Evolutionary conservation across 2,888 invertebrate genomes (phyloP).

Genomic region (Hypolimnas misippus): DNA sequence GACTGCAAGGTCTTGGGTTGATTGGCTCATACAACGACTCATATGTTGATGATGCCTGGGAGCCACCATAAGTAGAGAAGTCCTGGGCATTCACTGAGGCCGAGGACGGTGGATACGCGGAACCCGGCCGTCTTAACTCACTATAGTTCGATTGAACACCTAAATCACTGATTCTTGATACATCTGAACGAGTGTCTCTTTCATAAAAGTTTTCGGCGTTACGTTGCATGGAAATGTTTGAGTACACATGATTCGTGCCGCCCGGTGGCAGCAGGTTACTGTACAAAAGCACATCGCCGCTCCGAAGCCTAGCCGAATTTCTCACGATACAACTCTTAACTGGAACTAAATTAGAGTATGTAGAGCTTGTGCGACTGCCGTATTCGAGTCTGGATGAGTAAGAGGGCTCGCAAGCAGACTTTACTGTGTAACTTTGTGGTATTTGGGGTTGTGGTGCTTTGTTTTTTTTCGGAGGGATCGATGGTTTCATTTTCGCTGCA

Average conservation of each 20-base stretch:
- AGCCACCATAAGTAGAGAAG: slow-evolving; percentile 83
- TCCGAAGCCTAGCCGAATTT: slow-evolving; percentile 68
- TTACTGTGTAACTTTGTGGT: slow-evolving; percentile 90
- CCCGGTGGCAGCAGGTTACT: slow-evolving; percentile 78
- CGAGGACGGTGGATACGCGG: slow-evolving; percentile 81
- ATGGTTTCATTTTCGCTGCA: slow-evolving; percentile 75
- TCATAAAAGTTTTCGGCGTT: slow-evolving; percentile 82
- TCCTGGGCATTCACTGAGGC: slow-evolving; percentile 80
- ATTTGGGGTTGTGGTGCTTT: slow-evolving; percentile 84
- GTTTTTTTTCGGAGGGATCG: slow-evolving; percentile 77
- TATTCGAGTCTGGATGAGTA: slow-evolving; percentile 89
- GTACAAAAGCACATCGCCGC: slow-evolving; percentile 76
- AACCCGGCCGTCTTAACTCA: slow-evolving; percentile 84
- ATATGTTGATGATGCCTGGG: slow-evolving; percentile 86
- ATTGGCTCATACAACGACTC: slow-evolving; percentile 87
- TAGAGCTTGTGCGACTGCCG: slow-evolving; percentile 76
- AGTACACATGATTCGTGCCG: slow-evolving; percentile 79
- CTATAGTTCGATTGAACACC: slow-evolving; percentile 86
- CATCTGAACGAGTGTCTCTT: slow-evolving; percentile 70
- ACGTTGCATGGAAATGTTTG: slow-evolving; percentile 76
- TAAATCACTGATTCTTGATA: slow-evolving; percentile 77
- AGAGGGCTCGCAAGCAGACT: slow-evolving; percentile 89
- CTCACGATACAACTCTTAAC: slow-evolving; percentile 81
- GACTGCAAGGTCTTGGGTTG: slow-evolving; percentile 84
- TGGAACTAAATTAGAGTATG: slow-evolving; percentile 78